Percentiles rank a stretch among this genome's conserved stretches.
phyloP scores from a whole-genome alignment of 2,797 vertebrate species.

The Mycteria americana region DNA sequence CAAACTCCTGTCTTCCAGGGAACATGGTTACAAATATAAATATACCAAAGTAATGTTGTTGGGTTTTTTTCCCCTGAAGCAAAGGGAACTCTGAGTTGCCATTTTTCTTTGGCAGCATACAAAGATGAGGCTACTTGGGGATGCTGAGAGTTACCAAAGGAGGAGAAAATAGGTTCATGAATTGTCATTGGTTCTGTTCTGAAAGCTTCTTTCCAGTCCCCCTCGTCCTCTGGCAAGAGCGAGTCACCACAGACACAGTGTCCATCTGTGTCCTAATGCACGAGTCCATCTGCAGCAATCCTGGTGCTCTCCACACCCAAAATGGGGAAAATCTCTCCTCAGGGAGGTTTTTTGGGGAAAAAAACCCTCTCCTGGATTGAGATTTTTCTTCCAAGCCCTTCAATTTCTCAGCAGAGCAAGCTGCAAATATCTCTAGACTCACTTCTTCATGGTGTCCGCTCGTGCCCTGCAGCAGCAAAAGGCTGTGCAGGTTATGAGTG shows the following conservation, averaged over 20 bases:
- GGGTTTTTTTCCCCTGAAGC: background rate
- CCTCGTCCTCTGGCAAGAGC: background rate
- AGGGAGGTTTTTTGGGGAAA: accelerated
- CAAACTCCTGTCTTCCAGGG: background rate
- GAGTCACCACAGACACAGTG: background rate
- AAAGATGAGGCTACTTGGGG: background rate
- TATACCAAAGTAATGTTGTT: background rate
- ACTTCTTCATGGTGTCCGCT: background rate
- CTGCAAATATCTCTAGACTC: background rate
- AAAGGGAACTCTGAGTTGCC: background rate
- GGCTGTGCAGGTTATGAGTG: background rate
- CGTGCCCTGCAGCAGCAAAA: background rate
- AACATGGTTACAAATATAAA: background rate
- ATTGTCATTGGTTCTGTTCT: background rate
- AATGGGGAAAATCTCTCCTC: background rate
- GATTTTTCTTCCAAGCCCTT: background rate
- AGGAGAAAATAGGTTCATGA: background rate
- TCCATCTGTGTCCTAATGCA: background rate
- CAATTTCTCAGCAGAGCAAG: background rate
- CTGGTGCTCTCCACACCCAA: background rate
- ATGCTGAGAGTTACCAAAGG: background rate
- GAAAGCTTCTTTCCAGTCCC: background rate
- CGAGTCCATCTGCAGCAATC: background rate
- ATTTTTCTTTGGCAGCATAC: background rate
- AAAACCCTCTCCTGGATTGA: background rate